Conservation (phyloP, 2,888 invertebrate genomes). For the Adela reaumurella region DNA sequence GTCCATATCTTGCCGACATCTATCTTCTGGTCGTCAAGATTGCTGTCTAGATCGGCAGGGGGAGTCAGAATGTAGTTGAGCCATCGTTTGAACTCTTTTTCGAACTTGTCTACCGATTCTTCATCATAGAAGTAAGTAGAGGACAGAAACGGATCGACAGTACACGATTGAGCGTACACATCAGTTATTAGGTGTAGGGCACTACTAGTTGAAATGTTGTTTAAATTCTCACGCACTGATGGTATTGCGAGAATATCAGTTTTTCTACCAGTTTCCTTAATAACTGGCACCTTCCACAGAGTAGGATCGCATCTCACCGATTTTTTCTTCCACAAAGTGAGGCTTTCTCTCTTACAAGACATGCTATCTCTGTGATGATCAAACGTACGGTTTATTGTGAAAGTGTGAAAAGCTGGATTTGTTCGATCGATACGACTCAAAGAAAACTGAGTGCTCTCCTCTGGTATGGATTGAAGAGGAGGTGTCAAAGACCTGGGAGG, state of each 20-base stretch:
- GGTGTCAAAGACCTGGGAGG: slow-evolving; percentile 34
- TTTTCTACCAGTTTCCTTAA: slow-evolving; percentile 25
- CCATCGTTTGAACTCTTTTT: slow-evolving; percentile 73
- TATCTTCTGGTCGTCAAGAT: slow-evolving; percentile 56
- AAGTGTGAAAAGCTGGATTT: slow-evolving; percentile 30
- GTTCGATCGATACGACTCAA: slow-evolving; percentile 33
- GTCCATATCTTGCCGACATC: slow-evolving; percentile 74
- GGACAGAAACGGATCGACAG: slow-evolving; percentile 65
- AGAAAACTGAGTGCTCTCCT: slow-evolving; percentile 38
- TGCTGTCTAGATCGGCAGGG: slow-evolving; percentile 65
- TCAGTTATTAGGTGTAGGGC: slow-evolving; percentile 24
- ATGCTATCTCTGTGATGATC: slow-evolving; percentile 24
- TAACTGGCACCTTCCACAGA: slow-evolving; percentile 35
- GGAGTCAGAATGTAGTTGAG: slow-evolving; percentile 73
- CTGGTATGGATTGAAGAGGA: slow-evolving; percentile 45
- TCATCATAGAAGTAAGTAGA: slow-evolving; percentile 65
- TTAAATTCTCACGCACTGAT: not conserved
- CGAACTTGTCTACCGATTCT: slow-evolving; percentile 64
- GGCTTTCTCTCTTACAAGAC: slow-evolving; percentile 17
- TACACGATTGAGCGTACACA: slow-evolving; percentile 47
- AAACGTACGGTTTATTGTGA: slow-evolving; percentile 42
- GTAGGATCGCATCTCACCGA: slow-evolving; percentile 30
- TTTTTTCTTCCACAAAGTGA: slow-evolving; percentile 39
- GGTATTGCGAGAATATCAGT: slow-evolving; percentile 19
- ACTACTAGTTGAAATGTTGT: not conserved